Evolutionary conservation across 2,797 vertebrate species (phyloP), one percentile per base, ranked within the genome.

Genomic region (Diceros bicornis): DNA sequence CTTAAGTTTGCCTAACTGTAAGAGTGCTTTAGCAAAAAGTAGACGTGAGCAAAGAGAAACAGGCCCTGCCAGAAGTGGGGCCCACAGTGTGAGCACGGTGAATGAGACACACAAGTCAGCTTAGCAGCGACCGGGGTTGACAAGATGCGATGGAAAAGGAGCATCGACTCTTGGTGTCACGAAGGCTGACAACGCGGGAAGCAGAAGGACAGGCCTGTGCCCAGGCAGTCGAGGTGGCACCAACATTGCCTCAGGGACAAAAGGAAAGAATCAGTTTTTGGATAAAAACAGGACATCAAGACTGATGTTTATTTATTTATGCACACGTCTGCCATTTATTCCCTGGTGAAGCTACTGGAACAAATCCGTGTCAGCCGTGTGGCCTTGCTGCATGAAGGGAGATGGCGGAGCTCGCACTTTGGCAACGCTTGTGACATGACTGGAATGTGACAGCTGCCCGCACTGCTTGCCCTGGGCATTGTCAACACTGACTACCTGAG

Each of bases 181-280:
- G 7, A 0, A 7, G 25, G 29, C 9, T 0, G 7, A 13, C 29
- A 8, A 10, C 0, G 18, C 5, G 18, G 71, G 66, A 41, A 6
- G 8, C 25, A 12, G 17, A 69, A 44, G 68, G 37, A 7, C 13
- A 17, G 78, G 16, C 32, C 47, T 81, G 10, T 32, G 21, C 9
- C 41, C 5, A 3, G 64, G 20, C 1, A 4, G 68, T 3, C 4
- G 1, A 32, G 18, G 11, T 0, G n/a, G 29, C 57, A 16, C 29
- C 13, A 27, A 4, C 6, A 18, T 18, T 66, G 32, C 27, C 68
- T 32, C 16, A 9, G 27, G 81, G 47, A 47, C 47, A 16, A 32
- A 55, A 27, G 55, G 41, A 61, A 57, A 94, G 41, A 61, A 6
- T 4, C 41, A 5, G 7, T 5, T 14, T 84, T 89, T 50, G 57